A percentile compares a stretch with the other conserved stretches of the same genome.
Evolutionary conservation across 2,113 vertebrate species (phyloP).

Genomic region (Heterocephalus glaber): DNA sequence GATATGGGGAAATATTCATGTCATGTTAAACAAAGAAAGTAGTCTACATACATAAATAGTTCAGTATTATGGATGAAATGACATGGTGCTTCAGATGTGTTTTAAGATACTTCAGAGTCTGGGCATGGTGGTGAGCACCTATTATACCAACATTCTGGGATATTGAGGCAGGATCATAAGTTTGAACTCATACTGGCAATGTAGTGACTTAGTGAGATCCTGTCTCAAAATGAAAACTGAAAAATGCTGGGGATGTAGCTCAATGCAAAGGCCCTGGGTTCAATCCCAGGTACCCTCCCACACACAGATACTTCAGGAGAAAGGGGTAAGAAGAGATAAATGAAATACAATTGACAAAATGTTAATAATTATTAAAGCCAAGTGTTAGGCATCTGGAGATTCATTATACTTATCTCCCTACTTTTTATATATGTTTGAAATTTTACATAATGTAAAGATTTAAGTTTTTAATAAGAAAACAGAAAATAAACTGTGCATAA

Average conservation of each 20-base stretch:
- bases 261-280: no score
- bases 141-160: no score
- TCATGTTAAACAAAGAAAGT: neutral
- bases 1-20: no score
- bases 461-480: slow-evolving; percentile 2
- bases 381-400: neutral
- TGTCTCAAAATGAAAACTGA: no score
- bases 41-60: neutral
- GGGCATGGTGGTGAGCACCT: neutral
- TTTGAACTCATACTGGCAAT: neutral
- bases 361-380: neutral
- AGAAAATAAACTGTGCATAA: neutral
- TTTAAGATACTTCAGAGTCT: neutral
- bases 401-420: neutral
- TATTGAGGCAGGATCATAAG: neutral
- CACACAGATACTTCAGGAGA: neutral
- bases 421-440: neutral
- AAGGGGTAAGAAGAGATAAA: neutral
- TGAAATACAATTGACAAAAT: neutral
- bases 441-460: neutral
- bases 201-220: no score
- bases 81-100: neutral
- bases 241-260: no score
- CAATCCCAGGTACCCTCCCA: neutral
- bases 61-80: neutral